Evolutionary conservation across 2,888 invertebrate genomes (phyloP).

Genomic region (Caprella mutica): DNA sequence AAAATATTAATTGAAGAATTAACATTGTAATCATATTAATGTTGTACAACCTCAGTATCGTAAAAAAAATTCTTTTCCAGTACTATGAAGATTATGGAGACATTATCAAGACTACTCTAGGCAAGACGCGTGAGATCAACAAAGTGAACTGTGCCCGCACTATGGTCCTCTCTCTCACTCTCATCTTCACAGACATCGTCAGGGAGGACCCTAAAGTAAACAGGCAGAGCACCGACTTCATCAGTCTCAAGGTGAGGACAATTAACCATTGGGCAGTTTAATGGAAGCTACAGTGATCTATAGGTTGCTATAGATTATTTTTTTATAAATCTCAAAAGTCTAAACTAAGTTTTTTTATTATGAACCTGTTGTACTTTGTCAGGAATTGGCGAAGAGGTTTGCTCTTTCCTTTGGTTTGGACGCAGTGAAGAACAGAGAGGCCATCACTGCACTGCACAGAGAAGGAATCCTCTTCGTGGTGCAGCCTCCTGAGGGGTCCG

Average conservation of each 20-base stretch:
- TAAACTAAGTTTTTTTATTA: too few species aligned
- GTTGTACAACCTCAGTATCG: too few species aligned
- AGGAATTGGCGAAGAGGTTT: slow-evolving; percentile 93
- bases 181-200: slow-evolving; percentile 51
- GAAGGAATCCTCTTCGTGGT: slow-evolving; percentile 87
- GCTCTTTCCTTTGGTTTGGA: slow-evolving; percentile 94
- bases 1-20: too few species aligned
- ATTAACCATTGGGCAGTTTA: not conserved
- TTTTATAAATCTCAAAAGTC: too few species aligned
- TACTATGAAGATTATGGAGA: slow-evolving; percentile 98
- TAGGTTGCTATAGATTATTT: too few species aligned
- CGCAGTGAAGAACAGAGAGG: slow-evolving; percentile 90
- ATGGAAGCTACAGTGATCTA: too few species aligned
- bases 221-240: slow-evolving; percentile 67
- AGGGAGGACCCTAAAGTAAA: slow-evolving; percentile 43
- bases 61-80: slow-evolving; percentile 48
- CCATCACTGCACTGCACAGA: slow-evolving; percentile 85
- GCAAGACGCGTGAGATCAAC: slow-evolving; percentile 94
- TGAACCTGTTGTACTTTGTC: too few species aligned
- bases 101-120: slow-evolving; percentile 91
- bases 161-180: slow-evolving; percentile 80
- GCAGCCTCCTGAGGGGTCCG: slow-evolving; percentile 50
- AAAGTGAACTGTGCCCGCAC: slow-evolving; percentile 91
- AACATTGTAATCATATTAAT: too few species aligned
- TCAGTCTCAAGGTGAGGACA: slow-evolving; percentile 63